Evolutionary conservation across 2,888 invertebrate species (phyloP).

Genomic region (Ochropacha duplaris): DNA sequence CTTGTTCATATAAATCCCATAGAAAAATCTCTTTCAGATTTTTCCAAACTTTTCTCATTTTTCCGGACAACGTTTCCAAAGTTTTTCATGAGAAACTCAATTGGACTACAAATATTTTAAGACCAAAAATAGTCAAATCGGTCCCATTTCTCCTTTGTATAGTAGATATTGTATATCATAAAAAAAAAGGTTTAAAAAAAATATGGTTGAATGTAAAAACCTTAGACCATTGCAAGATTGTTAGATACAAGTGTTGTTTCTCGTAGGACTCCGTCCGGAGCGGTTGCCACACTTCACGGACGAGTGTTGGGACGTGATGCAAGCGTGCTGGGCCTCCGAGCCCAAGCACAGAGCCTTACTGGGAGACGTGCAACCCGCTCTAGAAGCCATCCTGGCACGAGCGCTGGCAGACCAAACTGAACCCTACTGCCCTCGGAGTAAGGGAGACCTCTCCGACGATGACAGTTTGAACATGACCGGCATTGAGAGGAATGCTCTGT

Average conservation of each 20-base stretch:
- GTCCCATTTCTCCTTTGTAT: too few relatives aligned
- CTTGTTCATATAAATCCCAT: too few relatives aligned
- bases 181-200: too few relatives aligned
- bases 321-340: slow-evolving; percentile 91
- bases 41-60: too few relatives aligned
- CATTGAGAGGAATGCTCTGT: slow-evolving; percentile 14
- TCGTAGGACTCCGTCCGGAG: slow-evolving; percentile 90
- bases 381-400: slow-evolving; percentile 78
- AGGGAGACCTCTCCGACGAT: slow-evolving; percentile 32
- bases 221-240: too few relatives aligned
- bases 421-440: slow-evolving; percentile 11
- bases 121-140: too few relatives aligned
- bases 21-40: too few relatives aligned
- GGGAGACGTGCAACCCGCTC: slow-evolving; percentile 88
- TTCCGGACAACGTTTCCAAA: too few relatives aligned
- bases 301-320: slow-evolving; percentile 93
- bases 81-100: too few relatives aligned
- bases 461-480: slow-evolving; percentile 56
- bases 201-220: too few relatives aligned
- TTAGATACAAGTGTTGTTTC: not conserved
- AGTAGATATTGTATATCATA: too few relatives aligned
- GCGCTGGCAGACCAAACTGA: slow-evolving; percentile 25
- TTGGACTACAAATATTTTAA: too few relatives aligned
- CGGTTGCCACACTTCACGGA: slow-evolving; percentile 88
- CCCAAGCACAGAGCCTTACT: slow-evolving; percentile 88